These are phyloP conservation scores for Glaucomys volans DNA, from an alignment of 2,113 vertebrate genomes.

Conservation along the genomic window DNA sequence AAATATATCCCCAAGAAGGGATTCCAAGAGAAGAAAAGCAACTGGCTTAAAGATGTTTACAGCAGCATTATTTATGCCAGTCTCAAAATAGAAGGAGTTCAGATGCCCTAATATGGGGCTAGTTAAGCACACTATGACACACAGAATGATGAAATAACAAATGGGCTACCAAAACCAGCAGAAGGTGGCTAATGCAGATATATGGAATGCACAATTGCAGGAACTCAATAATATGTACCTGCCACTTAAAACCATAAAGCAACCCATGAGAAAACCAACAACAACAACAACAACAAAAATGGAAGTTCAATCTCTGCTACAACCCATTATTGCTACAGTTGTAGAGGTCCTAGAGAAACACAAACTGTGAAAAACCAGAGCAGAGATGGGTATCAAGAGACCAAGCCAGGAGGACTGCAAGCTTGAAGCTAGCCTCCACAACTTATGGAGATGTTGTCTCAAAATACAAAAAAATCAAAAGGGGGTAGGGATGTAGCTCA, in stretches of 20 bases:
- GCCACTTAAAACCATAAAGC: background rate
- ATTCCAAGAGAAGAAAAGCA: background rate
- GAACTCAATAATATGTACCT: background rate
- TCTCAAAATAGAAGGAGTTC: background rate
- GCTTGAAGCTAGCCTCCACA: background rate
- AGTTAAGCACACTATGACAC: background rate
- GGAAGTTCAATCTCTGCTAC: background rate
- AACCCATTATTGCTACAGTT: background rate
- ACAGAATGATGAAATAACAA: slow-evolving; percentile 11
- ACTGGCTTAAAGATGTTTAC: background rate
- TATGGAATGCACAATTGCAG: background rate
- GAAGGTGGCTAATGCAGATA: background rate
- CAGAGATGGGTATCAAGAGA: background rate
- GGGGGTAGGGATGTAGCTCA: background rate
- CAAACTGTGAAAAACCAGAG: background rate
- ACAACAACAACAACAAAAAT: background rate
- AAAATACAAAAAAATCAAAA: background rate
- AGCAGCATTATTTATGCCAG: slow-evolving; percentile 29
- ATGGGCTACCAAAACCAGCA: background rate
- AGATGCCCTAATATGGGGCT: background rate
- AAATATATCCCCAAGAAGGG: background rate
- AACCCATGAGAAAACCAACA: background rate
- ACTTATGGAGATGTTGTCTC: background rate
- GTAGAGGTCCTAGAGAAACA: background rate
- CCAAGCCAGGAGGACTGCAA: background rate